Conservation (phyloP, 1,140 invertebrate genomes). For the Drosophila yakuba region DNA sequence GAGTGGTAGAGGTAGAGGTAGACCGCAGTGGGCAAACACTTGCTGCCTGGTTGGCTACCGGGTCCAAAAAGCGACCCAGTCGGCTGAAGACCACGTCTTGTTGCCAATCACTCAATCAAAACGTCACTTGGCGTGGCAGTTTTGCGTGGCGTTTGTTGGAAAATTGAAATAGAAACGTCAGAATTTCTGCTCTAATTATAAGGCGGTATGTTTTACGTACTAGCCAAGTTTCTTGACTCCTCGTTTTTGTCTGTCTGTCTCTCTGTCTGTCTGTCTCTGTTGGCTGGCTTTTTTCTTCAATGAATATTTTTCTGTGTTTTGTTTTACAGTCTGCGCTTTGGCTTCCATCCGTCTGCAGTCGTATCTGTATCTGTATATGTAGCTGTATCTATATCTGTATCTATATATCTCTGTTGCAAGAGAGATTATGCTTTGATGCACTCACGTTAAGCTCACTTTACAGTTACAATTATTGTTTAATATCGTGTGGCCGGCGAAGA, state of each 20-base stretch:
- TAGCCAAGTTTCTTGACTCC: constrained; percentile 77
- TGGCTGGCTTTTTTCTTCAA: constrained; percentile 33
- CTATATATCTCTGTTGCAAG: constrained; percentile 71
- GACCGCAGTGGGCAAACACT: constrained; percentile 78
- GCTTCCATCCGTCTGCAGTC: constrained; percentile 50
- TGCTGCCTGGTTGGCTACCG: constrained; percentile 78
- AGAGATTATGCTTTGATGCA: constrained; percentile 83
- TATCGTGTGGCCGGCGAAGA: constrained; percentile 71
- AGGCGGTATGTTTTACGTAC: constrained; percentile 82
- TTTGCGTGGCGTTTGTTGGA: constrained; percentile 81
- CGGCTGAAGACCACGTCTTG: constrained; percentile 60
- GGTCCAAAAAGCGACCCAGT: constrained; percentile 8
- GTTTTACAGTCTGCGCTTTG: constrained; percentile 57
- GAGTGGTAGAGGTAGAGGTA: not conserved
- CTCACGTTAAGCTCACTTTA: constrained; percentile 83
- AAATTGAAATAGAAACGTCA: constrained; percentile 85
- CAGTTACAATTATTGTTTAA: constrained; percentile 84
- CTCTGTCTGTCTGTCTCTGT: constrained; percentile 20
- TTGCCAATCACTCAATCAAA: constrained; percentile 85
- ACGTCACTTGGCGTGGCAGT: constrained; percentile 84
- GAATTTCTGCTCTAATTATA: constrained; percentile 85
- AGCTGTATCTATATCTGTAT: constrained; percentile 30
- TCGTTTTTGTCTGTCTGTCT: constrained; percentile 20
- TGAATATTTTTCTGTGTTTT: constrained; percentile 48
- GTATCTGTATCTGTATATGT: constrained; percentile 30